These are phyloP conservation scores for Odontamblyopus lacepedii DNA, from an alignment of 2,797 vertebrate genomes.

Conservation along the genomic window DNA sequence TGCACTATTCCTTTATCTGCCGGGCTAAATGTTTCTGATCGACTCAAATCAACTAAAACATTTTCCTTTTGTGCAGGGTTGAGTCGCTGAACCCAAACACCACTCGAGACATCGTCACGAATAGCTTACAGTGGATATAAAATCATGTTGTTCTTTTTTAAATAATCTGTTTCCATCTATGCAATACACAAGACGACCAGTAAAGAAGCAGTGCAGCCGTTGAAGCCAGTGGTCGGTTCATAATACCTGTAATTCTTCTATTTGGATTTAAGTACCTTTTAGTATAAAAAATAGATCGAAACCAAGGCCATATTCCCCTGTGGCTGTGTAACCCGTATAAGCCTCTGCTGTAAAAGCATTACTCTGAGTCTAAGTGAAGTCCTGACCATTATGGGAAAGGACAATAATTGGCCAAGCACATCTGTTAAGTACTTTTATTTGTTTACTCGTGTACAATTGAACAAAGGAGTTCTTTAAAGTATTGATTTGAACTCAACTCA, in stretches of 20 bases:
- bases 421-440: background rate
- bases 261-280: conserved; percentile 1
- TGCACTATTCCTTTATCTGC: too few species aligned
- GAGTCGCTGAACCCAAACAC: too few species aligned
- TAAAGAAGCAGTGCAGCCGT: background rate
- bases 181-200: background rate
- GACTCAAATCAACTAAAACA: too few species aligned
- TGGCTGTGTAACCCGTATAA: background rate
- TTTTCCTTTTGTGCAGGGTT: too few species aligned
- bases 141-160: background rate
- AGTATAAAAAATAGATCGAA: background rate
- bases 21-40: too few species aligned
- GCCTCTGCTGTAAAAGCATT: background rate
- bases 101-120: too few species aligned
- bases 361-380: background rate
- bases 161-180: background rate
- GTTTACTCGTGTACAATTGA: background rate
- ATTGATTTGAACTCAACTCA: too few species aligned
- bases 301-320: background rate
- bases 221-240: background rate
- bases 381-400: background rate
- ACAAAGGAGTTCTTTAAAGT: too few species aligned
- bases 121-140: too few species aligned
- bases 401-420: background rate
- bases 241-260: background rate